Evolutionary conservation across 2,888 invertebrate species (phyloP), one percentile per base, ranked within the genome.

Genomic region (Cantharis flavilabris): DNA sequence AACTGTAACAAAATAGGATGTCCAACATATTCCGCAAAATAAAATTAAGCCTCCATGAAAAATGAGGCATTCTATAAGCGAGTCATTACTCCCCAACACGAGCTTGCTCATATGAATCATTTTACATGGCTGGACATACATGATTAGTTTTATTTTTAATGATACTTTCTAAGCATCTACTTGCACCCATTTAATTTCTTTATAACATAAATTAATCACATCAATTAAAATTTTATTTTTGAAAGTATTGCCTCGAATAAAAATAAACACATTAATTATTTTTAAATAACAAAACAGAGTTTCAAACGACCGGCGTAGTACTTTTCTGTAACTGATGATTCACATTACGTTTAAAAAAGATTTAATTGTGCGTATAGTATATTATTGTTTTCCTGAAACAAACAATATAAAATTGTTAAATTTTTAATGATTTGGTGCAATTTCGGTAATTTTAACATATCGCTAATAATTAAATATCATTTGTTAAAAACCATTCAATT

Each of bases 1-100:
- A 84, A 83, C 83, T 84, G 82, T 83, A 83, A 84, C 83, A 82
- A 81, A 84, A 84, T 84, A 83, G 84, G 83, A 84, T 85, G 84
- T 85, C 83, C 83, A 81, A 83, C 84, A 85, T 85, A 84, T 84
- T 84, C 82, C 81, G 81, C 81, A 84, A 84, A 84, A 84, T 85
- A 84, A 84, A 84, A 85, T 85, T 85, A 84, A 85, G 84, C 84
- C 80, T 70, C 80, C 80, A 80, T 85, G 84, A 85, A 85, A 84
- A 84, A 85, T 84, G 83, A 81, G 81, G 82, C 81, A 83, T 79
- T 83, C 83, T 83, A 82, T 80, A 80, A 81, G 81, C 81, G 81
- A 81, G 80, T 84, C 83, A 83, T 83, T 84, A 83, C 83, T 83
- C 80, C 82, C 78, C 79, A 80, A 74, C 78, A 82, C 80, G 72